Percentiles rank a stretch among this genome's conserved stretches.
Conservation (phyloP, 2,113 vertebrate species). For the Aegypius monachus region DNA sequence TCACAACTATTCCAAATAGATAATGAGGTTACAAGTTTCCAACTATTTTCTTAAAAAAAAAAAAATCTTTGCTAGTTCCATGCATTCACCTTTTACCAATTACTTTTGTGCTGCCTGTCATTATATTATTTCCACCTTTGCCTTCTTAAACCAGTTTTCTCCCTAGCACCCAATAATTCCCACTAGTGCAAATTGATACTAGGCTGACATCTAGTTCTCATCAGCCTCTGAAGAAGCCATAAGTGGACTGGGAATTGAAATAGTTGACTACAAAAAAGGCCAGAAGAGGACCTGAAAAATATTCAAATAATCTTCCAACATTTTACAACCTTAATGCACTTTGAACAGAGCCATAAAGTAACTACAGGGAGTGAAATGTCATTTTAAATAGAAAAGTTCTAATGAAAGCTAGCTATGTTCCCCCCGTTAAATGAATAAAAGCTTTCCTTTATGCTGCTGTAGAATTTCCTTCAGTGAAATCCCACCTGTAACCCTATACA, state of each 20-base stretch:
- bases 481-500: neutral
- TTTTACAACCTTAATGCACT: neutral
- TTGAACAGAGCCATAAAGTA: neutral
- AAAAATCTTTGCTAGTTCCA: neutral
- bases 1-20: neutral
- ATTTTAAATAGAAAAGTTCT: neutral
- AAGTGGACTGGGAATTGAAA: neutral
- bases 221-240: neutral
- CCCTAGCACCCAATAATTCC: neutral
- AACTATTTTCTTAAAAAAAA: neutral
- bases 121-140: neutral
- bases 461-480: conserved; percentile 5
- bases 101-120: neutral
- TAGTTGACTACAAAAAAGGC: neutral
- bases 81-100: neutral
- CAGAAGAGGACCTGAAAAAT: neutral
- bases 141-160: neutral
- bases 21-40: neutral
- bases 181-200: neutral
- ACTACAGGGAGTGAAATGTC: neutral
- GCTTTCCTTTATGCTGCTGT: neutral
- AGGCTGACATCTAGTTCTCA: neutral
- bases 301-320: neutral
- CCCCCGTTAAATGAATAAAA: neutral
- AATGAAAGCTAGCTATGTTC: neutral